A percentile compares a stretch with the other conserved stretches of the same genome.
These are phyloP conservation scores for Pteronura brasiliensis DNA, from an alignment of 2,113 vertebrate species.

Conservation along the genomic window DNA sequence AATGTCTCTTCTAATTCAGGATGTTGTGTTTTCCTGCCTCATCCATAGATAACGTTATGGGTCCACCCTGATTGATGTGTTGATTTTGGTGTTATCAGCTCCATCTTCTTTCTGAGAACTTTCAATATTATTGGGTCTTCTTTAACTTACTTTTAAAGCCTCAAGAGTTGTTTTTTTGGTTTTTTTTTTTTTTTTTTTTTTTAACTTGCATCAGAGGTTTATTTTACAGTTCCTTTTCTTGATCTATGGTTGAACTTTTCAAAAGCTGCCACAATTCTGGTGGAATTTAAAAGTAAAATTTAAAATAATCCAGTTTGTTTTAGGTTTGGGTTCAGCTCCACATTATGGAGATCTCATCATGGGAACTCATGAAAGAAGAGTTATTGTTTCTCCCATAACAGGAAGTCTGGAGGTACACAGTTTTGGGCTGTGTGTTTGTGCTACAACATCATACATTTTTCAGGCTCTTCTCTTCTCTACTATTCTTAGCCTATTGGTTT, in stretches of 20 bases:
- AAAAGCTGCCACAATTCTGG: background rate
- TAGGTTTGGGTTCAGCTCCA: background rate
- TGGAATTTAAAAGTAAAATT: background rate
- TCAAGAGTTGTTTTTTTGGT: background rate
- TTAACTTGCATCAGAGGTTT: background rate
- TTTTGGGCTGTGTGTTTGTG: background rate
- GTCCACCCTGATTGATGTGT: background rate
- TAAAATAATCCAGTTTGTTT: background rate
- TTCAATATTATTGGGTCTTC: background rate
- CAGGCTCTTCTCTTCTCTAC: background rate
- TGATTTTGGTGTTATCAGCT: background rate
- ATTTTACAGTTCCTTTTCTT: background rate
- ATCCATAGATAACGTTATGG: background rate
- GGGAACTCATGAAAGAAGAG: background rate
- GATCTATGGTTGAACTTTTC: background rate
- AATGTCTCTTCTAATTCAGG: background rate
- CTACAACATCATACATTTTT: background rate
- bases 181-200: too few relatives aligned
- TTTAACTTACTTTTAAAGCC: background rate
- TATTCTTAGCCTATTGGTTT: background rate
- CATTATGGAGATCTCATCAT: background rate
- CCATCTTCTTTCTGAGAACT: background rate
- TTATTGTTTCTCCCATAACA: background rate
- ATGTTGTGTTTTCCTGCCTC: background rate
- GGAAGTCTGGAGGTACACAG: background rate